Evolutionary conservation across 2,888 invertebrate genomes (phyloP).

Genomic region (Pharmacophagus antenor): DNA sequence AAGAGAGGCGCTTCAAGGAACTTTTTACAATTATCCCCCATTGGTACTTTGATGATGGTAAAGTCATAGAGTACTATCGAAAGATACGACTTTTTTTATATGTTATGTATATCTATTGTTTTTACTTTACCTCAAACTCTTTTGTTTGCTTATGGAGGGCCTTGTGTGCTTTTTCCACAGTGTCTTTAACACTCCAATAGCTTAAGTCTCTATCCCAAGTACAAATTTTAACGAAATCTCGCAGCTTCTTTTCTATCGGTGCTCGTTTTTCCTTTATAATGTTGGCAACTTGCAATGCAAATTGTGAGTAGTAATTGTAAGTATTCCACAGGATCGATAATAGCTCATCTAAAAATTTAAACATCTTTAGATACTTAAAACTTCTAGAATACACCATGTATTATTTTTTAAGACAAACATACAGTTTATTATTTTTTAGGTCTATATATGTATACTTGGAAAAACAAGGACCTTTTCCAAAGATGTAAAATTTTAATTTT

Average conservation of each 20-base stretch:
- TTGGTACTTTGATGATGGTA: neutral
- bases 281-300: constrained; percentile 82
- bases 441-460: too few relatives aligned
- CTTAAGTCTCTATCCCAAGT: constrained; percentile 96
- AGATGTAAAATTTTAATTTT: neutral
- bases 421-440: too few relatives aligned
- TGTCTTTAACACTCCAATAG: constrained; percentile 95
- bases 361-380: neutral
- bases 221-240: constrained; percentile 96
- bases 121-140: constrained; percentile 86
- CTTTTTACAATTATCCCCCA: too few relatives aligned
- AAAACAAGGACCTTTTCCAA: too few relatives aligned
- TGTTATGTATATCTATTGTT: too few relatives aligned
- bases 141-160: constrained; percentile 92
- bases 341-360: constrained; percentile 71
- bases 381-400: neutral
- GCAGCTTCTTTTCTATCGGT: constrained; percentile 95
- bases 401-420: neutral
- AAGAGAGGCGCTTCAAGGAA: too few relatives aligned
- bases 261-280: constrained; percentile 85
- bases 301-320: constrained; percentile 91
- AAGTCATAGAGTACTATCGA: too few relatives aligned
- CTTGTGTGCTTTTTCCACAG: constrained; percentile 93
- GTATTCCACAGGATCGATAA: constrained; percentile 89
- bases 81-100: too few relatives aligned